Evolutionary conservation across 2,797 vertebrate genomes (phyloP), one percentile per base, ranked within the genome.

Genomic region (Onychomys leucogaster): DNA sequence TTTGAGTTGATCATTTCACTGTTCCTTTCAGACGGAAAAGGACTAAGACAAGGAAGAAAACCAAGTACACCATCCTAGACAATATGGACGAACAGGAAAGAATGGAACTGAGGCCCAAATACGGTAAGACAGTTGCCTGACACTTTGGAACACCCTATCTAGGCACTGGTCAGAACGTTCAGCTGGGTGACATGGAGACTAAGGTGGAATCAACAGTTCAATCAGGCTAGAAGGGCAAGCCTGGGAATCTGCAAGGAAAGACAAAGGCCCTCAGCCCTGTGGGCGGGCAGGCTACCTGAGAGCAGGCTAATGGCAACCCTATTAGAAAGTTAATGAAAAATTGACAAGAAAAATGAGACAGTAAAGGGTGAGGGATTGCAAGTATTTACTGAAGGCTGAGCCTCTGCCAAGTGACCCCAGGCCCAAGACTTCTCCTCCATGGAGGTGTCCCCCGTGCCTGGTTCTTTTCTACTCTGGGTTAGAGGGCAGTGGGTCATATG

Each of bases 61-160:
- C 99, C 76, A 99, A 99, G 89, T 99, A 99, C 77, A 99, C 99
- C 59, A 99, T 99, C 92, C 98, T 99, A 94, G 99, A 99, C 98
- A 99, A 99, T 96, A 99, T 99, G 99, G 99, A 99, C 21, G 99
- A 99, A 5, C 99, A 99, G 98, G 99, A 99, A 98, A 98, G 99
- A 97, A 98, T 99, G 99, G 99, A 99, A 98, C 98, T 99, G 83
- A 52, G 83, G 83, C 83, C 83, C 83, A 86, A 69, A n/a, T 86
- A 86, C 0, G 83, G 83, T 86, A n/a, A 69, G 83, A 25, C 11
- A 1, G 13, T 69, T 14, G 25, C 63, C 43, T 9, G 46, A 34
- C 8, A 16, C 27, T 2, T 65, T 23, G 2, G 17, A 34, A 34
- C 41, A 34, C 82, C 29, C 65, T 46, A 65, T 27, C 3, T 32